phyloP scores from a whole-genome alignment of 2,888 invertebrate genomes.

The Lissocephala sabroskyi region DNA sequence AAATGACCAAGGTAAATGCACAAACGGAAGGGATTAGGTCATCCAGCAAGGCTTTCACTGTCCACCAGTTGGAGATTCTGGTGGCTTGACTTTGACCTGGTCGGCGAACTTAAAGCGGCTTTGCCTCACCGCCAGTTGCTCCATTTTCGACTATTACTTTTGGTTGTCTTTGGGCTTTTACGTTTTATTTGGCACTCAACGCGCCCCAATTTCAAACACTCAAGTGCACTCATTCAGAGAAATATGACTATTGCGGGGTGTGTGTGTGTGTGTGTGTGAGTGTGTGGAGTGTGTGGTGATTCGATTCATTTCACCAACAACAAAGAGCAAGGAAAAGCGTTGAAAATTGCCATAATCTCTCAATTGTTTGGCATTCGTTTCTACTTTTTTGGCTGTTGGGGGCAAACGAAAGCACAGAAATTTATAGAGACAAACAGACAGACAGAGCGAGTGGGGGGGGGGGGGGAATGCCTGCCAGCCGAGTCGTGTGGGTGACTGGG shows the following conservation, averaged over 20 bases:
- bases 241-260: neutral
- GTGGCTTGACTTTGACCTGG: too few relatives aligned
- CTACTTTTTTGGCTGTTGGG: too few relatives aligned
- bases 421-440: slow-evolving; percentile 1
- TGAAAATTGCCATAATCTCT: slow-evolving; percentile 51
- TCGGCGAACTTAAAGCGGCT: slow-evolving; percentile 7
- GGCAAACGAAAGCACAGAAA: slow-evolving; percentile 28
- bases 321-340: slow-evolving; percentile 52
- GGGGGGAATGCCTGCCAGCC: slow-evolving; percentile 16
- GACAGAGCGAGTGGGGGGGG: slow-evolving; percentile 5
- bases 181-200: slow-evolving; percentile 43
- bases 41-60: too few relatives aligned
- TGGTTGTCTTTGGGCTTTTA: slow-evolving; percentile 3
- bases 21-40: too few relatives aligned
- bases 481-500: slow-evolving; percentile 35
- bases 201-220: slow-evolving; percentile 53
- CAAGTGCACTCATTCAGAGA: slow-evolving; percentile 49
- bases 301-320: slow-evolving; percentile 54
- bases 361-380: slow-evolving; percentile 23
- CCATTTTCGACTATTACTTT: slow-evolving; percentile 34
- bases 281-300: slow-evolving; percentile 29
- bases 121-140: slow-evolving; percentile 21
- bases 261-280: too few relatives aligned
- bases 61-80: too few relatives aligned
- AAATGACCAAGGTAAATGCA: too few relatives aligned